A percentile compares a stretch with the other conserved stretches of the same genome.
phyloP scores from a whole-genome alignment of 2,888 invertebrate genomes.

The Drosophila diplacantha region DNA sequence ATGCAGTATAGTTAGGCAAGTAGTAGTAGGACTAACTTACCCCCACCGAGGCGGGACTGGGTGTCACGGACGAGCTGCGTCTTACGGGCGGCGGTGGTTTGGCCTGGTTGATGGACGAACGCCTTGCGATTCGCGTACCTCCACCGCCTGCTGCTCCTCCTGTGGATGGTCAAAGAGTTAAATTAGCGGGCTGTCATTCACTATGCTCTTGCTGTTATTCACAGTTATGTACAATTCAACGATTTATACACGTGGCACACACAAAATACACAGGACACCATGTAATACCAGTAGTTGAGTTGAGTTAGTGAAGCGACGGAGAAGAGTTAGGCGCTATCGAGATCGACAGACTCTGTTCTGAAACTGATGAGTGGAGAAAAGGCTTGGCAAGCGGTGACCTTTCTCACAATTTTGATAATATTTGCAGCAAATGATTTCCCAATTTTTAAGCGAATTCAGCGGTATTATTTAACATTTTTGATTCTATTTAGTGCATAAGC shows the following conservation, averaged over 20 bases:
- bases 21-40: slow-evolving; percentile 60
- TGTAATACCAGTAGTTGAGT: slow-evolving; percentile 46
- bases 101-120: slow-evolving; percentile 77
- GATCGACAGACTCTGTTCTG: slow-evolving; percentile 10
- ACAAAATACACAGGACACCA: slow-evolving; percentile 56
- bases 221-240: slow-evolving; percentile 53
- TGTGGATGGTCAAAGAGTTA: slow-evolving; percentile 43
- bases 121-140: slow-evolving; percentile 76
- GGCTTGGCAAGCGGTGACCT: slow-evolving; percentile 12
- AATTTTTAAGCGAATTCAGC: not conserved
- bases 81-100: slow-evolving; percentile 91
- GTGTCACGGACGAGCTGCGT: slow-evolving; percentile 84
- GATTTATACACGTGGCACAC: slow-evolving; percentile 41
- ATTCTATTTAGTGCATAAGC: slow-evolving; percentile 22
- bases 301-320: slow-evolving; percentile 12
- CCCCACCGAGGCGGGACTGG: slow-evolving; percentile 74
- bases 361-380: slow-evolving; percentile 6
- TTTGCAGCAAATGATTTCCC: not conserved
- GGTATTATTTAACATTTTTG: not conserved
- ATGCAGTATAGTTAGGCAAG: not conserved
- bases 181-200: not conserved
- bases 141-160: slow-evolving; percentile 52
- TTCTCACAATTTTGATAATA: not conserved
- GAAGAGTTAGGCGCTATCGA: slow-evolving; percentile 20
- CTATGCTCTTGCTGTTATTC: slow-evolving; percentile 39